These are phyloP conservation scores for Tarsius wallacei DNA, from an alignment of 2,797 vertebrate genomes.

Conservation along the genomic window DNA sequence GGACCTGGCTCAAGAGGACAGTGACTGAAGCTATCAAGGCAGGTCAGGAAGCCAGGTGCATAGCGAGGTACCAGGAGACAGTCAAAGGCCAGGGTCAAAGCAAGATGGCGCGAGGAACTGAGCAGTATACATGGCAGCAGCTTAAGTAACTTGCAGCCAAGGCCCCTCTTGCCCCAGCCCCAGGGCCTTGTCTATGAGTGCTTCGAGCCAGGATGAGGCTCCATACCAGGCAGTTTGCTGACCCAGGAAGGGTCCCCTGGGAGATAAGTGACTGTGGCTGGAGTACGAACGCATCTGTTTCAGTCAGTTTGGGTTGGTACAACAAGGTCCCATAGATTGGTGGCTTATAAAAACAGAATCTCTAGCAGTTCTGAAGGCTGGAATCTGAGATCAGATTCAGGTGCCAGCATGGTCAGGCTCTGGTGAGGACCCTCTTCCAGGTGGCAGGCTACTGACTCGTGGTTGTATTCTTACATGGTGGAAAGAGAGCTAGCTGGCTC, in stretches of 20 bases:
- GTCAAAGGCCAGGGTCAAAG: constrained; percentile 29
- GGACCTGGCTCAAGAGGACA: background rate
- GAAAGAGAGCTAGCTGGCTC: background rate
- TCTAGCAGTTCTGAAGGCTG: background rate
- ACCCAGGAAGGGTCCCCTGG: background rate
- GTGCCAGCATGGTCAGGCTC: background rate
- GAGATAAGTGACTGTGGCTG: background rate
- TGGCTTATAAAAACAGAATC: background rate
- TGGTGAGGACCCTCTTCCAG: background rate
- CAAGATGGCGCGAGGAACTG: background rate
- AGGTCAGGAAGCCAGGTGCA: background rate
- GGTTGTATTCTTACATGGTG: background rate
- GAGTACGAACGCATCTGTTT: background rate
- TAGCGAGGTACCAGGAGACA: background rate
- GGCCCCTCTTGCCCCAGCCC: background rate
- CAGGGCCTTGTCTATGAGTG: background rate
- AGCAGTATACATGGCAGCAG: background rate
- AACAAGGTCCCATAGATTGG: background rate
- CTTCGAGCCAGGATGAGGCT: background rate
- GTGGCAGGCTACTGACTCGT: background rate
- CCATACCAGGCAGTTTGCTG: background rate
- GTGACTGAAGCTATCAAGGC: background rate
- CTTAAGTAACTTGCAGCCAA: background rate
- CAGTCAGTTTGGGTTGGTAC: background rate
- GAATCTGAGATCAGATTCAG: background rate